Evolutionary conservation across 2,113 vertebrate species (phyloP).

Genomic region (Chloropsis hardwickii): DNA sequence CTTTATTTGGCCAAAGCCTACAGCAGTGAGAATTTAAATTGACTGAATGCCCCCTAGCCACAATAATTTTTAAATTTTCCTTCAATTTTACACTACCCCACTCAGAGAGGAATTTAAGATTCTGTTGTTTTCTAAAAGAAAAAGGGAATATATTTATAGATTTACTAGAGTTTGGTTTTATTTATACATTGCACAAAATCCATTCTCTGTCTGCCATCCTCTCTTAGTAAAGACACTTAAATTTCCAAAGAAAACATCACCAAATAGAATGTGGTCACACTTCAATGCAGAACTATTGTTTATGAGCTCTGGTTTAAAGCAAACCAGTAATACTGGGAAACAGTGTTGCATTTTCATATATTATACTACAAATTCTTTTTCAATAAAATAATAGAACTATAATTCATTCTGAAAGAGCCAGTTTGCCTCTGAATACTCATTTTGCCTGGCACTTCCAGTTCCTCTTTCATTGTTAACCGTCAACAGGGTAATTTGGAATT

Average conservation of each 20-base stretch:
- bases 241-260: slow-evolving; percentile 35
- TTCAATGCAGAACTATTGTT: slow-evolving; percentile 35
- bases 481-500: not conserved
- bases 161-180: slow-evolving; percentile 32
- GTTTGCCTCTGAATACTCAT: not conserved
- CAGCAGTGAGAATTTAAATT: not conserved
- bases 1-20: not conserved
- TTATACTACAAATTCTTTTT: slow-evolving; percentile 10
- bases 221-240: not conserved
- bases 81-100: slow-evolving; percentile 4
- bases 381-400: not conserved
- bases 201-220: not conserved
- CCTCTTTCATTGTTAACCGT: not conserved
- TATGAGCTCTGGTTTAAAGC: slow-evolving; percentile 27
- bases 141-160: slow-evolving; percentile 47
- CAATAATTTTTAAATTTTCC: not conserved
- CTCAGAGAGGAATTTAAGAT: slow-evolving; percentile 20
- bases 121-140: slow-evolving; percentile 26
- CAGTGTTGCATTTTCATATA: slow-evolving; percentile 18
- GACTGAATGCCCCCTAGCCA: not conserved
- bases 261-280: not conserved
- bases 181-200: slow-evolving; percentile 30
- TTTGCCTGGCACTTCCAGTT: not conserved
- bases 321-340: slow-evolving; percentile 26
- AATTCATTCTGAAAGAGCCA: not conserved